phyloP scores from a whole-genome alignment of 2,113 vertebrate genomes.

The Raja brachyura region DNA sequence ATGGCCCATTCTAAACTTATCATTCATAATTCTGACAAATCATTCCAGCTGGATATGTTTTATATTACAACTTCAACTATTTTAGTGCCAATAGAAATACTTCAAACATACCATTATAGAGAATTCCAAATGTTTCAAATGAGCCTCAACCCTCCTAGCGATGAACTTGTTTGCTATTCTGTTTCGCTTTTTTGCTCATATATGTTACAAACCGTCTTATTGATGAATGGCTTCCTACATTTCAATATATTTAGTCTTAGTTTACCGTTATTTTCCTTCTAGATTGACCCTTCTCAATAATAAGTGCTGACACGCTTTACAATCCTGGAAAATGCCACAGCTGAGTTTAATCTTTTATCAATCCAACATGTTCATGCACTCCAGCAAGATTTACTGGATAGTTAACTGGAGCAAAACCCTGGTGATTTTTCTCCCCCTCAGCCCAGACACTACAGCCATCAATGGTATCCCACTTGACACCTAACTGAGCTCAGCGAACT shows the following conservation, averaged over 20 bases:
- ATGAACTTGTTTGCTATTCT: not conserved
- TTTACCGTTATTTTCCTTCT: not conserved
- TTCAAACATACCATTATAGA: not conserved
- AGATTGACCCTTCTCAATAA: not conserved
- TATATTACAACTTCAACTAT: conserved; percentile 19
- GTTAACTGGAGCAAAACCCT: not conserved
- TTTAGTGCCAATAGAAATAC: conserved; percentile 20
- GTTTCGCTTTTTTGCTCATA: not conserved
- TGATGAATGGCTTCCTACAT: not conserved
- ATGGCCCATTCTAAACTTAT: not conserved
- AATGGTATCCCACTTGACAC: not conserved
- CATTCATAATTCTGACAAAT: conserved; percentile 35
- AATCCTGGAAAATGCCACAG: not conserved
- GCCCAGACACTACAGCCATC: not conserved
- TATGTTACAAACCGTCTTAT: too few relatives aligned
- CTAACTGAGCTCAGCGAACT: not conserved
- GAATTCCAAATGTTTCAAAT: not conserved
- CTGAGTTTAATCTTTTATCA: not conserved
- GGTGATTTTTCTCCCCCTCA: not conserved
- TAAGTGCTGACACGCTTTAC: not conserved
- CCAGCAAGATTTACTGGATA: not conserved
- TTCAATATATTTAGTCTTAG: not conserved
- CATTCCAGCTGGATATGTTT: conserved; percentile 4
- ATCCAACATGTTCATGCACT: not conserved
- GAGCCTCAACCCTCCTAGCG: not conserved